Evolutionary conservation across 2,888 invertebrate genomes (phyloP).

Genomic region (Acrocyrtus sp.): DNA sequence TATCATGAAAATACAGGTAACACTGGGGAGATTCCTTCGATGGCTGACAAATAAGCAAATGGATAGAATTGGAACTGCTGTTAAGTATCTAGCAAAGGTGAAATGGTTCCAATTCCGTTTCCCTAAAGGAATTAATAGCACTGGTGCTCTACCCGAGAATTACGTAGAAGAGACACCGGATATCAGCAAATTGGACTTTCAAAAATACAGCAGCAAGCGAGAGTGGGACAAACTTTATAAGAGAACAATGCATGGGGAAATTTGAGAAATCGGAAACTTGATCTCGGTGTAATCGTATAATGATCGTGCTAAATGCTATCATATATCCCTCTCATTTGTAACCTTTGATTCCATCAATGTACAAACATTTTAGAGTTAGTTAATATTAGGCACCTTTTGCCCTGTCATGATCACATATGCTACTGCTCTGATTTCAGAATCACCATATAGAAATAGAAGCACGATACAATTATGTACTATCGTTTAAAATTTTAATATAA

Average conservation of each 20-base stretch:
- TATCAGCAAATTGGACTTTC: slow-evolving; percentile 18
- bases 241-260: slow-evolving; percentile 20
- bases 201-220: slow-evolving; percentile 10
- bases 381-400: too few species aligned
- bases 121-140: slow-evolving; percentile 34
- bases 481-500: too few species aligned
- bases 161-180: slow-evolving; percentile 10
- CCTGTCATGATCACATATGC: too few species aligned
- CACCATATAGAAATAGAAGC: too few species aligned
- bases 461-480: too few species aligned
- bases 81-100: slow-evolving; percentile 45
- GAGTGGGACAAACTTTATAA: slow-evolving; percentile 28
- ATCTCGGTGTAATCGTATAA: too few species aligned
- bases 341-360: too few species aligned
- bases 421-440: too few species aligned
- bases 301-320: too few species aligned
- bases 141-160: neutral
- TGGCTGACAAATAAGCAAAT: slow-evolving; percentile 59
- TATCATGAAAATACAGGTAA: slow-evolving; percentile 47
- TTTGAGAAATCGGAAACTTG: too few species aligned
- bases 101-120: slow-evolving; percentile 55
- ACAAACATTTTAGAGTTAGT: too few species aligned
- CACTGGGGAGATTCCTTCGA: slow-evolving; percentile 54
- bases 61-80: slow-evolving; percentile 31
- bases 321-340: too few species aligned